These are phyloP conservation scores for Macquaria australasica DNA, from an alignment of 2,113 vertebrate genomes.

Conservation along the genomic window DNA sequence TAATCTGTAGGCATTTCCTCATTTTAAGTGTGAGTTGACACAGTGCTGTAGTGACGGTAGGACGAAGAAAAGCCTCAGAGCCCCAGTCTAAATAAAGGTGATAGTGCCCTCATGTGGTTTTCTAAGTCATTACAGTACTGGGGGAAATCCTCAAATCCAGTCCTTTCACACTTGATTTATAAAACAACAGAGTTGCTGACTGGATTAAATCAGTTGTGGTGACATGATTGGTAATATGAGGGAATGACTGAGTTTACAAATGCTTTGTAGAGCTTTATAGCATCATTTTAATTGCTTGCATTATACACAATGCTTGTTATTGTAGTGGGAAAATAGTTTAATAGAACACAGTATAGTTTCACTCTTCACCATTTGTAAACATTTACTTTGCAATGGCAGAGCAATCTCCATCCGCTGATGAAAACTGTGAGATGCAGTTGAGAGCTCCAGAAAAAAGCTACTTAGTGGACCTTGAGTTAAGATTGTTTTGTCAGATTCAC, in stretches of 20 bases:
- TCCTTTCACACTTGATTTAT: background rate
- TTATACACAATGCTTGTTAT: background rate
- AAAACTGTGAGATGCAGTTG: background rate
- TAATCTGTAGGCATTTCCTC: background rate
- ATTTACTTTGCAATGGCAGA: background rate
- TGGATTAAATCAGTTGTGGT: background rate
- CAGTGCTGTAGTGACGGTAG: background rate
- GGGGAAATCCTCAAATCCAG: background rate
- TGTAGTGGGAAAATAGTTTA: background rate
- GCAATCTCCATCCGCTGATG: background rate
- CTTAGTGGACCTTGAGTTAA: background rate
- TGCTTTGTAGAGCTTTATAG: background rate
- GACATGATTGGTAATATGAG: background rate
- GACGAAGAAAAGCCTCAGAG: background rate
- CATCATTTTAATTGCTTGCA: background rate
- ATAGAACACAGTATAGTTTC: background rate
- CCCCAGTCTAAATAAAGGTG: constrained; percentile 8
- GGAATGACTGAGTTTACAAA: background rate
- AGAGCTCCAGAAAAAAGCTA: background rate
- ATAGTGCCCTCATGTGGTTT: constrained; percentile 74
- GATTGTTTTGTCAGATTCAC: background rate
- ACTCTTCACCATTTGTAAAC: background rate
- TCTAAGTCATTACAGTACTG: constrained; percentile 30
- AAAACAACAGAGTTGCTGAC: background rate
- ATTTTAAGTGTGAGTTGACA: background rate